Evolutionary conservation across 1,140 invertebrate genomes (phyloP).

Genomic region (Sweltsa coloradensis): DNA sequence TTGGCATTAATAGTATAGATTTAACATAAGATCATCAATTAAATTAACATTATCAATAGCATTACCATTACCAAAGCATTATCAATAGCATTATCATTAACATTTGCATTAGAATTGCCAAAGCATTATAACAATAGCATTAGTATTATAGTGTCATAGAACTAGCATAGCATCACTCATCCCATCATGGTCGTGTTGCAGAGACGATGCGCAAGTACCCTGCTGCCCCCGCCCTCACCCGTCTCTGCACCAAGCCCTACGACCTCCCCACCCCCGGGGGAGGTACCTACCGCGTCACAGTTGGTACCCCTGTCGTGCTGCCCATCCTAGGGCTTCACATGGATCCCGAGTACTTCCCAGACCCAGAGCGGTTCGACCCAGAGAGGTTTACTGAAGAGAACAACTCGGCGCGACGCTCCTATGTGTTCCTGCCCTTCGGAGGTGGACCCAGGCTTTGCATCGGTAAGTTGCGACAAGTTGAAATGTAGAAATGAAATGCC

Average conservation of each 20-base stretch:
- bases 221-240: conserved; percentile 29
- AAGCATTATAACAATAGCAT: no score
- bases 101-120: no score
- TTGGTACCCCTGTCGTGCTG: conserved; percentile 32
- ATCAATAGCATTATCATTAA: no score
- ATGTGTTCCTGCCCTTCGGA: no score
- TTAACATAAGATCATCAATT: no score
- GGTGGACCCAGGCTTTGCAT: conserved; percentile 43
- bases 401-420: conserved; percentile 27
- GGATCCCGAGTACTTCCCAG: conserved; percentile 40
- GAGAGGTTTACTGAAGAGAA: conserved; percentile 43
- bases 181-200: conserved; percentile 15
- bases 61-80: no score
- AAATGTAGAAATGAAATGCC: no score
- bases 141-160: no score
- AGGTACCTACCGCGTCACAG: conserved; percentile 30
- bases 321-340: conserved; percentile 34
- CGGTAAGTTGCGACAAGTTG: no score
- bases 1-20: no score
- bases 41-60: no score
- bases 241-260: conserved; percentile 32
- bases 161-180: no score
- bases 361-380: conserved; percentile 50
- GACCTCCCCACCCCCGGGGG: conserved; percentile 32
- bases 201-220: conserved; percentile 40